These are phyloP conservation scores for Myripristis murdjan DNA, from an alignment of 2,797 vertebrate genomes.

Conservation along the genomic window DNA sequence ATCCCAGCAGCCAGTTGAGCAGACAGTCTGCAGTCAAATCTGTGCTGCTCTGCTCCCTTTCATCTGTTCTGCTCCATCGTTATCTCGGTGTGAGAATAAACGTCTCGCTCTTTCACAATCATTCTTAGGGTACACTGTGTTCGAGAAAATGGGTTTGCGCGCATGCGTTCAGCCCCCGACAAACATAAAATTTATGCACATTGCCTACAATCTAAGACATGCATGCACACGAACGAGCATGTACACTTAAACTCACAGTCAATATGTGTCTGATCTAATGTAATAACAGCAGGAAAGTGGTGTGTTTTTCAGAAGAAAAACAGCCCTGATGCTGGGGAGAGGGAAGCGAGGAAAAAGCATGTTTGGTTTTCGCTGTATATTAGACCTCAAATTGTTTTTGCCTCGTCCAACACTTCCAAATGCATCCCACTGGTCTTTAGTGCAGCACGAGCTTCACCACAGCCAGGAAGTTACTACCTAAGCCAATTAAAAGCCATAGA, in stretches of 20 bases:
- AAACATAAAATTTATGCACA: conserved; percentile 1
- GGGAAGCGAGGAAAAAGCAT: conserved; percentile 1
- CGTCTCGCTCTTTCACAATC: conserved; percentile 1
- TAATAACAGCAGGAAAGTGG: conserved; percentile 55
- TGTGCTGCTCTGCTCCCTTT: not conserved
- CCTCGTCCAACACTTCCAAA: not conserved
- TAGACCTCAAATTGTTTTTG: conserved; percentile 25
- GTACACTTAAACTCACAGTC: conserved; percentile 18
- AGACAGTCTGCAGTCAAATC: conserved; percentile 47
- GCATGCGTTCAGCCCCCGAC: not conserved
- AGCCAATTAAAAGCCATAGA: conserved; percentile 27
- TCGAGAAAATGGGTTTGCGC: conserved; percentile 2
- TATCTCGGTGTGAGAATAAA: not conserved
- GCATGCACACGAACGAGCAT: not conserved
- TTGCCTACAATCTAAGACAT: not conserved
- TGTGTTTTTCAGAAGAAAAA: conserved; percentile 50
- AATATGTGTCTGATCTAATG: conserved; percentile 28
- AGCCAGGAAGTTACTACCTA: conserved; percentile 18
- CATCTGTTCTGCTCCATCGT: conserved; percentile 11
- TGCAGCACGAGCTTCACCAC: conserved; percentile 17
- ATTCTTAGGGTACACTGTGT: not conserved
- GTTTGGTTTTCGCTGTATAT: conserved; percentile 20
- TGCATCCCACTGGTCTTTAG: conserved; percentile 9
- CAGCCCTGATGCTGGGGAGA: conserved; percentile 9
- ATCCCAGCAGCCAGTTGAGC: conserved; percentile 49